These are phyloP conservation scores for Trialeurodes vaporariorum DNA, from an alignment of 1,140 invertebrate species.

Conservation along the genomic window DNA sequence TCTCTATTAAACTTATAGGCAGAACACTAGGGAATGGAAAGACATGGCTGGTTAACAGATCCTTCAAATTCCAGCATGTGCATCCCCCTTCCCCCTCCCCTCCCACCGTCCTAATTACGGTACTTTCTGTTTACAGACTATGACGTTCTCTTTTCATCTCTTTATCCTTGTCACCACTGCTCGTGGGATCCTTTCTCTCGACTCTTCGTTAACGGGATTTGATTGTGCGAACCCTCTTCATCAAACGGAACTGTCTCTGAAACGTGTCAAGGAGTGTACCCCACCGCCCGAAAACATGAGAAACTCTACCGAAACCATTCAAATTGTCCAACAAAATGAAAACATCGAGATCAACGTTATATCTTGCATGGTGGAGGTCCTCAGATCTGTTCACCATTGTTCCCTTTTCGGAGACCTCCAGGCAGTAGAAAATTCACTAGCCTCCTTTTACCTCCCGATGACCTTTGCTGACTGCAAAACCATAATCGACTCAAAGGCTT, in stretches of 20 bases:
- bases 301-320: neutral
- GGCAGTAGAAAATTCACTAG: neutral
- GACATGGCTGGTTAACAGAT: no score
- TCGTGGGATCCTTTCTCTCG: neutral
- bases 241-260: neutral
- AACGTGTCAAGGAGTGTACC: neutral
- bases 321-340: neutral
- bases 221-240: neutral
- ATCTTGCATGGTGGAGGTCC: neutral
- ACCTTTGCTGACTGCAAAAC: neutral
- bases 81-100: neutral
- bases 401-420: neutral
- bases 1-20: no score
- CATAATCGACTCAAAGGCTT: neutral
- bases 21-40: no score
- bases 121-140: no score
- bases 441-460: neutral
- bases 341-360: neutral
- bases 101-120: no score
- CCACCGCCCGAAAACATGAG: neutral
- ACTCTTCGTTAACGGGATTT: neutral
- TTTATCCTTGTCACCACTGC: neutral
- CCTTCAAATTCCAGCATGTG: neutral
- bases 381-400: neutral
- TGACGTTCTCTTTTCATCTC: neutral